phyloP scores from a whole-genome alignment of 2,113 vertebrate species.

The Pao palembangensis region DNA sequence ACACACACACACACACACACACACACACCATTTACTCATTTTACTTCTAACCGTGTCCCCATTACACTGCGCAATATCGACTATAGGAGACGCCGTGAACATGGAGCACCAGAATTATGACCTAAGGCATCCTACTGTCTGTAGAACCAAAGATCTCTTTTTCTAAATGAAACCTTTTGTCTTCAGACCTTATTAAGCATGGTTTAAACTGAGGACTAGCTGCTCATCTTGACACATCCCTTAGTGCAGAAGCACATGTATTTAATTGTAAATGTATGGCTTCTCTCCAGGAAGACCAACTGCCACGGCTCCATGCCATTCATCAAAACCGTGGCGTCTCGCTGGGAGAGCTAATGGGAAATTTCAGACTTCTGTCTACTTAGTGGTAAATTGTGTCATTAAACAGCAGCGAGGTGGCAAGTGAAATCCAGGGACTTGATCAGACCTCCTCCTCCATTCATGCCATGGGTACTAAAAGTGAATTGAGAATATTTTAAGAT shows the following conservation, averaged over 20 bases:
- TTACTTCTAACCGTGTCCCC: too few species aligned
- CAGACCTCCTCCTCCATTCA: constrained; percentile 18
- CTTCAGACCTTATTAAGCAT: neutral
- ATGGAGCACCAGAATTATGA: too few species aligned
- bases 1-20: too few species aligned
- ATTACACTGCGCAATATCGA: too few species aligned
- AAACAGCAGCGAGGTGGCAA: constrained; percentile 52
- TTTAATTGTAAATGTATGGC: constrained; percentile 4
- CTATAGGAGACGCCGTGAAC: too few species aligned
- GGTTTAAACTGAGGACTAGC: neutral
- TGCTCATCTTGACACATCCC: constrained; percentile 10
- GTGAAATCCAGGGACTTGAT: constrained; percentile 34
- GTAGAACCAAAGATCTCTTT: too few species aligned
- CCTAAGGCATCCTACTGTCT: too few species aligned
- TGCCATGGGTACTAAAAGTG: constrained; percentile 15
- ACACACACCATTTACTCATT: too few species aligned
- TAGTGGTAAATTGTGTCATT: constrained; percentile 55
- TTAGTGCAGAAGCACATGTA: constrained; percentile 12
- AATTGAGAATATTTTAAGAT: constrained; percentile 30
- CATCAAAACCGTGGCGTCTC: constrained; percentile 41
- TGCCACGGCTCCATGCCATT: constrained; percentile 31
- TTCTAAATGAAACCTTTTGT: constrained; percentile 10
- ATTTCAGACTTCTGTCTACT: constrained; percentile 55
- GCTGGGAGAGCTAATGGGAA: constrained; percentile 54
- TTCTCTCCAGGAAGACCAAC: constrained; percentile 20